Evolutionary conservation across 2,797 vertebrate genomes (phyloP), one percentile per base, ranked within the genome.

Genomic region (Echiichthys vipera): DNA sequence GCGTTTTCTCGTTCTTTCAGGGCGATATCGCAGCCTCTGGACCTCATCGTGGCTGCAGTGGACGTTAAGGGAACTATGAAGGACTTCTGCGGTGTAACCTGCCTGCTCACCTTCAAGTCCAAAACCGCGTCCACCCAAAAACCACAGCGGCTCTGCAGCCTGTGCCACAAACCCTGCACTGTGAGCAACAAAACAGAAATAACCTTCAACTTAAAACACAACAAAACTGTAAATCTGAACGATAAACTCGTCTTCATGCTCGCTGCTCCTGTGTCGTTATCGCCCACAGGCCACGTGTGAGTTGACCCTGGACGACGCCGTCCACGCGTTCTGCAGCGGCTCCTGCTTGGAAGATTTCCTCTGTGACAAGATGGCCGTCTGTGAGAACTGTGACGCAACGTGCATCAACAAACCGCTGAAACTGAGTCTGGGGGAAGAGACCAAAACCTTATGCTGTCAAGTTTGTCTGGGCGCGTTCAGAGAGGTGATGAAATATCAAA

Each of bases 41-140:
- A 98, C 63, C 93, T 97, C 75, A 95, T 98, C 93, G 95, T 94
- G 85, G 95, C 96, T 55, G 94, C 95, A 20, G 96, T 98, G 88
- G 96, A 99, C 84, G 84, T 79, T 27, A 93, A 93, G 5, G 95
- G 92, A 36, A 90, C 92, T 56, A 94, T 95, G 73, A 97, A 96
- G 89, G 95, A 98, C 74, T 98, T 99, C 93, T 99, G 97, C 92
- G 96, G 96, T 80, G 89, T 93, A 9, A 89, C 92, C 32, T 99
- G 97, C 85, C 94, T 98, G 47, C 89, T 90, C 43, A 85, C 91
- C 0, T 97, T 96, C 4, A 96, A 96, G 78, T 90, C 92, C 80
- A 95, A 94, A 84, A 90, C 90, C 0, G 18, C 5, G 7, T 29
- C 46, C 13, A 3, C 10, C 4, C 34, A 25, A 10, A 29, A 17